phyloP scores from a whole-genome alignment of 1,140 invertebrate species.

The Drosophila pruinosa region DNA sequence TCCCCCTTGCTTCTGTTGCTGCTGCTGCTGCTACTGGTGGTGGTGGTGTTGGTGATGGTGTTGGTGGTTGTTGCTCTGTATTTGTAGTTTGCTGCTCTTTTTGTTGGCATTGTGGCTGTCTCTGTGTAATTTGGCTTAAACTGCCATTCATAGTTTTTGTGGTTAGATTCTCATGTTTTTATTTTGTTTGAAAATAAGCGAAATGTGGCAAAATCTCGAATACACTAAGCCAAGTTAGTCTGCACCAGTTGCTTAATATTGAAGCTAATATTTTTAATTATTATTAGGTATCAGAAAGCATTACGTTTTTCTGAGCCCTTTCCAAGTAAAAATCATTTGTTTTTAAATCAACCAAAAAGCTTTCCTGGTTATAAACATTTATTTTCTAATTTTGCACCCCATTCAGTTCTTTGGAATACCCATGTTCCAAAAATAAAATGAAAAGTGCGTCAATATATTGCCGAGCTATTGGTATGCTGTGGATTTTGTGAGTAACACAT shows the following conservation, averaged over 20 bases:
- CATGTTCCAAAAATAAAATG: too few species aligned
- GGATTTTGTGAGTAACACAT: neutral
- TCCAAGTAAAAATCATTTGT: too few species aligned
- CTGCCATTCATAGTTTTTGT: conserved; percentile 79
- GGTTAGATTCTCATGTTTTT: conserved; percentile 47
- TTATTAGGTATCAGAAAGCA: neutral
- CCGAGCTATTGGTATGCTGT: neutral
- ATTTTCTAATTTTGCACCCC: too few species aligned
- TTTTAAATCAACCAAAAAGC: too few species aligned
- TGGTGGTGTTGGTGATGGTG: neutral
- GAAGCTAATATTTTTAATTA: neutral
- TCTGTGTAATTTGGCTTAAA: conserved; percentile 81
- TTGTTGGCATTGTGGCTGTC: conserved; percentile 55
- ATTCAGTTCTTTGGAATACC: too few species aligned
- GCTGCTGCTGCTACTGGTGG: neutral
- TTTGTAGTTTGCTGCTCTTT: conserved; percentile 32
- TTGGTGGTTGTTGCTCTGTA: conserved; percentile 4
- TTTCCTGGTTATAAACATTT: too few species aligned
- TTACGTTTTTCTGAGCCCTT: too few species aligned
- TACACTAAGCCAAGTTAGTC: neutral
- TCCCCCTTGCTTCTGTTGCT: neutral
- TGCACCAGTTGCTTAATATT: neutral
- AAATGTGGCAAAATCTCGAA: conserved; percentile 49
- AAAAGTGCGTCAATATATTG: neutral
- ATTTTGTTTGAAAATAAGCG: conserved; percentile 51